These are phyloP conservation scores for Xylophagus ater DNA, from an alignment of 2,888 invertebrate genomes.

Conservation along the genomic window DNA sequence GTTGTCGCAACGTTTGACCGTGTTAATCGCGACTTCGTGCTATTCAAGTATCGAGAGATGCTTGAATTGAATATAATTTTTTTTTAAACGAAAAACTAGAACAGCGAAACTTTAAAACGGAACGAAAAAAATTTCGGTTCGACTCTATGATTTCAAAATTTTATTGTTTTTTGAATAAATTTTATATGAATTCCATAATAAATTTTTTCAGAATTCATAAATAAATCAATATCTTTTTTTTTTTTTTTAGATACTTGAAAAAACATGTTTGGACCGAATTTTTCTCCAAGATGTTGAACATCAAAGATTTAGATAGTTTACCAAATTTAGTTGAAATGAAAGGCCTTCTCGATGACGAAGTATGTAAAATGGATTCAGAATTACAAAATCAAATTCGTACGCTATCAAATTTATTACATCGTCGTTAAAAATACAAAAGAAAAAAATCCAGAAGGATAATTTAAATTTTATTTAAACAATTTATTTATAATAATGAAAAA, in stretches of 20 bases:
- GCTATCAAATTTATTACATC: constrained; percentile 35
- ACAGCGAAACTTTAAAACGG: too few relatives aligned
- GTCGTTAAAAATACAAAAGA: constrained; percentile 22
- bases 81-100: too few relatives aligned
- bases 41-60: too few relatives aligned
- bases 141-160: neutral
- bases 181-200: neutral
- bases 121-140: too few relatives aligned
- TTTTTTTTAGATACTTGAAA: constrained; percentile 52
- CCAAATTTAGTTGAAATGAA: constrained; percentile 50
- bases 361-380: constrained; percentile 38
- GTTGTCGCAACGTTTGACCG: too few relatives aligned
- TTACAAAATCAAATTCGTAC: constrained; percentile 37
- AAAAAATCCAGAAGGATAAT: too few relatives aligned
- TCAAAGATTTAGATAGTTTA: constrained; percentile 60
- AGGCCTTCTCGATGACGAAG: constrained; percentile 33
- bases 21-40: too few relatives aligned
- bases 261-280: constrained; percentile 70
- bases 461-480: too few relatives aligned
- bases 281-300: constrained; percentile 72
- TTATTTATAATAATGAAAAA: too few relatives aligned
- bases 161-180: neutral
- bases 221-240: constrained; percentile 8
- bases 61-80: too few relatives aligned
- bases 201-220: constrained; percentile 3